Conservation (phyloP, 2,113 vertebrate species). For the Anseranas semipalmata region DNA sequence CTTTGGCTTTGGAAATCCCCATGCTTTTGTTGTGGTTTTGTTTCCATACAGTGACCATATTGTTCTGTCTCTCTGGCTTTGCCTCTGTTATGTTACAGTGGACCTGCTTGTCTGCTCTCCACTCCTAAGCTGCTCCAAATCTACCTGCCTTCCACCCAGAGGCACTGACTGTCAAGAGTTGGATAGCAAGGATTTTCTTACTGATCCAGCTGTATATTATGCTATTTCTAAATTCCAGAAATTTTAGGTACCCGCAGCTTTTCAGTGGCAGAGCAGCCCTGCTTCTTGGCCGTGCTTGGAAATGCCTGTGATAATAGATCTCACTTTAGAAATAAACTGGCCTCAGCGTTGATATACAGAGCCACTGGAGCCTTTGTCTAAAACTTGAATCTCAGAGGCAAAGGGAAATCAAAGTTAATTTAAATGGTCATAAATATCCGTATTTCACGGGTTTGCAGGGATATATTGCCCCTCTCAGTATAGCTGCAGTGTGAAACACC, state of each 20-base stretch:
- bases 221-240: slow-evolving; percentile 17
- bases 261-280: slow-evolving; percentile 4
- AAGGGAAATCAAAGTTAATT: not conserved
- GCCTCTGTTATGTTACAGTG: not conserved
- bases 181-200: slow-evolving; percentile 37
- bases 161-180: slow-evolving; percentile 29
- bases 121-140: slow-evolving; percentile 35
- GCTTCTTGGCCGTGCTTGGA: slow-evolving; percentile 30
- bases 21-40: slow-evolving; percentile 12
- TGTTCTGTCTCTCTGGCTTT: slow-evolving; percentile 32
- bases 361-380: not conserved
- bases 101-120: slow-evolving; percentile 14
- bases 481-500: not conserved
- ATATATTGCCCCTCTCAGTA: not conserved
- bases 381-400: slow-evolving; percentile 13
- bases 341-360: not conserved
- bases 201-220: not conserved
- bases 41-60: not conserved
- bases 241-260: slow-evolving; percentile 26
- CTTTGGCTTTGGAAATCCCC: slow-evolving; percentile 24
- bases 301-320: not conserved
- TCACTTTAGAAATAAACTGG: slow-evolving; percentile 16
- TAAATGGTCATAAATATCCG: not conserved
- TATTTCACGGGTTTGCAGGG: not conserved
- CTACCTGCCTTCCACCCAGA: not conserved